Evolutionary conservation across 2,888 invertebrate genomes (phyloP).

Genomic region (Ophonus ardosiacus): DNA sequence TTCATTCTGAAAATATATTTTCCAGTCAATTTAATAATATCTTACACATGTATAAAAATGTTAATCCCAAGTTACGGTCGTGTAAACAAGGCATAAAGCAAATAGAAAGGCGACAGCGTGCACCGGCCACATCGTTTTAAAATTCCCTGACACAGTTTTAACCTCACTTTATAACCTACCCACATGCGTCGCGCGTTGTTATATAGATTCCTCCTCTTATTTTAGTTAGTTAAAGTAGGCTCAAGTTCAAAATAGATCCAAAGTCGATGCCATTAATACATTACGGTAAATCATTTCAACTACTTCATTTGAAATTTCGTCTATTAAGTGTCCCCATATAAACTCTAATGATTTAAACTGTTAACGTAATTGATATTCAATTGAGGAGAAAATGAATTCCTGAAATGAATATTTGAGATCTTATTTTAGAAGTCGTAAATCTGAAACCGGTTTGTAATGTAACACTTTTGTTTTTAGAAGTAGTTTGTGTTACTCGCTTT

Average conservation of each 20-base stretch:
- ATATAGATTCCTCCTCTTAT: conserved; percentile 22
- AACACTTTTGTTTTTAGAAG: conserved; percentile 58
- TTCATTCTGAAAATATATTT: no score
- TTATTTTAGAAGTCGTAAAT: conserved; percentile 53
- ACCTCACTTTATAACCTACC: conserved; percentile 43
- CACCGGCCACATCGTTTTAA: background rate
- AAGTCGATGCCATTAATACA: conserved; percentile 4
- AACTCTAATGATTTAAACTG: background rate
- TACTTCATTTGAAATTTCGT: conserved; percentile 6
- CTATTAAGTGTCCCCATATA: conserved; percentile 13
- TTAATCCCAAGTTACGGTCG: background rate
- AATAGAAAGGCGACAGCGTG: background rate
- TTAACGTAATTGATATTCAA: conserved; percentile 40
- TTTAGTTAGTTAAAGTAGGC: conserved; percentile 43
- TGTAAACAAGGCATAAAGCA: background rate
- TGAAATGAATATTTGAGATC: background rate
- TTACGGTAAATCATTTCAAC: background rate
- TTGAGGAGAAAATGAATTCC: conserved; percentile 48
- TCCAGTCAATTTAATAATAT: no score
- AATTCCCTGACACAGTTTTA: conserved; percentile 43
- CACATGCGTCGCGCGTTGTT: conserved; percentile 31
- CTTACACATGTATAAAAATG: background rate
- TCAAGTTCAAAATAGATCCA: conserved; percentile 58
- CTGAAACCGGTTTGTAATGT: conserved; percentile 56
- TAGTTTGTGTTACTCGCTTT: conserved; percentile 52